These are phyloP conservation scores for Malacosoma neustria DNA, from an alignment of 2,888 invertebrate genomes.

Conservation along the genomic window DNA sequence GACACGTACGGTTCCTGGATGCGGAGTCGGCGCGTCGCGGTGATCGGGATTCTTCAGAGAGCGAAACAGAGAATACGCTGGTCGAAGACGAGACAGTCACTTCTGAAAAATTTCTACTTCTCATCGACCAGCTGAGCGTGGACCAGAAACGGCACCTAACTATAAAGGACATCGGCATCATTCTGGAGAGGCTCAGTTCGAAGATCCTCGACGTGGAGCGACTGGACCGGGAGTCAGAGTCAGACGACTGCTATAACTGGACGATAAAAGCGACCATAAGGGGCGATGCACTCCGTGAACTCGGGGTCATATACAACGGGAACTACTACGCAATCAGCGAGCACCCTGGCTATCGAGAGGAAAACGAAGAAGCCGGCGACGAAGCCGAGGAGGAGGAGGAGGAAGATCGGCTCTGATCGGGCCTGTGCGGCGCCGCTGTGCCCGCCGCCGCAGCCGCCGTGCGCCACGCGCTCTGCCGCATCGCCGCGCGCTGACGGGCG, in stretches of 20 bases:
- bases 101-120: constrained; percentile 92
- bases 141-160: constrained; percentile 94
- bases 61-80: constrained; percentile 94
- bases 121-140: constrained; percentile 94
- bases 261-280: constrained; percentile 96
- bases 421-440: constrained; percentile 70
- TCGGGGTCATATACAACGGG: constrained; percentile 95
- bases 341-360: constrained; percentile 94
- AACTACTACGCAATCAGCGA: constrained; percentile 97
- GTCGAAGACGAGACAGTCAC: constrained; percentile 93
- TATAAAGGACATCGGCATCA: constrained; percentile 96
- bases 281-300: constrained; percentile 91
- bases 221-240: constrained; percentile 92
- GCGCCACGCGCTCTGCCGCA: constrained; percentile 56
- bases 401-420: constrained; percentile 79
- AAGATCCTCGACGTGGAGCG: constrained; percentile 96
- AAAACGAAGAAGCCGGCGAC: constrained; percentile 89
- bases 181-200: constrained; percentile 92
- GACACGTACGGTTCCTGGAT: constrained; percentile 91
- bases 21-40: constrained; percentile 77
- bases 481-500: constrained; percentile 48
- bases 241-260: constrained; percentile 96
- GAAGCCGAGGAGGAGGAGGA: constrained; percentile 90
- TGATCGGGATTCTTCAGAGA: constrained; percentile 92
- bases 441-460: constrained; percentile 58